Percentiles rank a stretch among this genome's conserved stretches.
Conservation (phyloP, 2,797 vertebrate genomes). For the Alectoris magna region DNA sequence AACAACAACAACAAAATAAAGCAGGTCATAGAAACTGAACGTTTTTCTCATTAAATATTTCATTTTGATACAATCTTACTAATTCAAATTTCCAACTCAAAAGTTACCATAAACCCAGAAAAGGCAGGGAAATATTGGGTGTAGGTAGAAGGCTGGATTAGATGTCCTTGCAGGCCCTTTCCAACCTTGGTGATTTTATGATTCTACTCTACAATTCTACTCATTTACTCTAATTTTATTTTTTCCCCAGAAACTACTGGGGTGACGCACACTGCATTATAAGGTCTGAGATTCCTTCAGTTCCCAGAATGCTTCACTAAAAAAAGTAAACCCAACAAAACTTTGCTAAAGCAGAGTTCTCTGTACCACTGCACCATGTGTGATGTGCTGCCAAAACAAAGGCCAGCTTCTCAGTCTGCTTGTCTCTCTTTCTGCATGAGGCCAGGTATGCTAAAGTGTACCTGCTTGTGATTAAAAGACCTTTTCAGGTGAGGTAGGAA, state of each 20-base stretch:
- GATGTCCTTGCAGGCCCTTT: no score
- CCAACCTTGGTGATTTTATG: no score
- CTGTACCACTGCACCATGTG: no score
- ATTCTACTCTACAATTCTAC: no score
- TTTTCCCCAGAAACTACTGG: neutral
- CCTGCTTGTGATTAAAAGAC: neutral
- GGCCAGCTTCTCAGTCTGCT: neutral
- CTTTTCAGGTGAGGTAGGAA: neutral
- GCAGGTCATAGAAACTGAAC: neutral
- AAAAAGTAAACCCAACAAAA: neutral
- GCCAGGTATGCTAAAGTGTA: no score
- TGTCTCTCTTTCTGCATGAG: neutral
- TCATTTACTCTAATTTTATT: neutral
- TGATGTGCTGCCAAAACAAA: neutral
- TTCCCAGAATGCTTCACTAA: neutral
- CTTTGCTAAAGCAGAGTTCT: neutral
- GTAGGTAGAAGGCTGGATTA: no score
- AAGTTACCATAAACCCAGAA: neutral
- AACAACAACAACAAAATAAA: neutral
- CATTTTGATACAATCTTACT: neutral
- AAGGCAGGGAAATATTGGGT: neutral
- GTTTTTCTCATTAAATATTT: neutral
- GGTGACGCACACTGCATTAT: neutral
- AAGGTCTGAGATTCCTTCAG: neutral
- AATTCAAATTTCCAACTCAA: neutral